These are phyloP conservation scores for Ceratothoa steindachneri DNA, from an alignment of 2,888 invertebrate species.

Conservation along the genomic window DNA sequence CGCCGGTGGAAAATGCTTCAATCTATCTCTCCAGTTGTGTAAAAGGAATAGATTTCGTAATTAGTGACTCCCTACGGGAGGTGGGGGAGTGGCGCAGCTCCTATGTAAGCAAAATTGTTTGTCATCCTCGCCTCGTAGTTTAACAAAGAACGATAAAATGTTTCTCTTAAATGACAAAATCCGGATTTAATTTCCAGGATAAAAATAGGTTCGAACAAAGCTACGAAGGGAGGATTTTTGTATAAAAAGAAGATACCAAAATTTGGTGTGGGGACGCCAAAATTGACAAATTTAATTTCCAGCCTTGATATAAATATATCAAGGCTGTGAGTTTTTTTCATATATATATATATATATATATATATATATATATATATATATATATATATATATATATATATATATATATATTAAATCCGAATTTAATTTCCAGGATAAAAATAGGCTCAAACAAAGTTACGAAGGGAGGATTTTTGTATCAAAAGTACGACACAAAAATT, in stretches of 20 bases:
- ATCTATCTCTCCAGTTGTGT: too few species aligned
- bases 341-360: constrained; percentile 15
- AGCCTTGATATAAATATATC: constrained; percentile 12
- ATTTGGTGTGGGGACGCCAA: constrained; percentile 24
- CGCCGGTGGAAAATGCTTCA: neutral
- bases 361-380: constrained; percentile 15
- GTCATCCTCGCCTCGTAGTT: constrained; percentile 33
- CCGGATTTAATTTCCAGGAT: constrained; percentile 41
- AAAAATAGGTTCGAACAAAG: constrained; percentile 29
- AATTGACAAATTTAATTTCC: constrained; percentile 31
- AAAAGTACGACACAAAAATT: constrained; percentile 28
- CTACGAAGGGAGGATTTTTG: constrained; percentile 33
- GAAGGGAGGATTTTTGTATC: constrained; percentile 32
- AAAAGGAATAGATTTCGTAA: too few species aligned
- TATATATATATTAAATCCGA: constrained; percentile 25
- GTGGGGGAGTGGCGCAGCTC: constrained; percentile 11
- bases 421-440: constrained; percentile 43
- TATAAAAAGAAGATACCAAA: constrained; percentile 29
- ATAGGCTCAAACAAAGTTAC: constrained; percentile 26
- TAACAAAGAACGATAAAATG: constrained; percentile 42
- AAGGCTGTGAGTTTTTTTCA: too few species aligned
- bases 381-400: constrained; percentile 1
- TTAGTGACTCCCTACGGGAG: too few species aligned
- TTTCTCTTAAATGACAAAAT: constrained; percentile 47
- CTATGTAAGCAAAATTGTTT: constrained; percentile 40